Conservation (phyloP, 2,113 vertebrate species). For the Raphicerus campestris region DNA sequence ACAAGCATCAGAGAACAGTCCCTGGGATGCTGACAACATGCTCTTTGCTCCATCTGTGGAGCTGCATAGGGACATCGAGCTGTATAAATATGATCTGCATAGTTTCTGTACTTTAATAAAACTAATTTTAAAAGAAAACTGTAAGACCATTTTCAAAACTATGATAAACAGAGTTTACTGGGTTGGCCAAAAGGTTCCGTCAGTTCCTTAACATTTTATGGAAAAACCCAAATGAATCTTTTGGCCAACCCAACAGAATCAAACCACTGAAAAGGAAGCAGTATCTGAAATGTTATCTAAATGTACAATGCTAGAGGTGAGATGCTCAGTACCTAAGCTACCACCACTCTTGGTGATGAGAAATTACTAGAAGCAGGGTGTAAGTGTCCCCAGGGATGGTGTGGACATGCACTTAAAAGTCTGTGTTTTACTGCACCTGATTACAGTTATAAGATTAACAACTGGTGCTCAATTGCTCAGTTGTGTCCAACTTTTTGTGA, state of each 20-base stretch:
- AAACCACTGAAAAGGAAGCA: neutral
- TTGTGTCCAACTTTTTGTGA: neutral
- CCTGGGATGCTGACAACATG: neutral
- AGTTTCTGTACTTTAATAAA: neutral
- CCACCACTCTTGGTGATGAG: neutral
- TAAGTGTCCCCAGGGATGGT: neutral
- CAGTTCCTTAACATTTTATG: neutral
- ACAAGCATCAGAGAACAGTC: neutral
- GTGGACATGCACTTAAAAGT: neutral
- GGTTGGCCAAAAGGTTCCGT: neutral
- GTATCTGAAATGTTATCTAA: neutral
- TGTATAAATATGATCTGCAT: neutral
- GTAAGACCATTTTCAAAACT: neutral
- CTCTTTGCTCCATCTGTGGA: neutral
- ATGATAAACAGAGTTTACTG: neutral
- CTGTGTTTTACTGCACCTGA: neutral
- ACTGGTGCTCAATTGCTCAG: neutral
- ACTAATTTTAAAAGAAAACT: neutral
- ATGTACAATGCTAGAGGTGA: neutral
- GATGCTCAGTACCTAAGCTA: neutral
- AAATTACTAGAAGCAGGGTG: neutral
- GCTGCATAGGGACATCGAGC: neutral
- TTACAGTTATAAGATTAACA: neutral
- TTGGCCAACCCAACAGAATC: neutral
- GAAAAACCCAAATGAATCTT: neutral